Base-by-base conservation (phyloP, 2,113 vertebrate genomes). In the Dryoscopus gambensis region DNA sequence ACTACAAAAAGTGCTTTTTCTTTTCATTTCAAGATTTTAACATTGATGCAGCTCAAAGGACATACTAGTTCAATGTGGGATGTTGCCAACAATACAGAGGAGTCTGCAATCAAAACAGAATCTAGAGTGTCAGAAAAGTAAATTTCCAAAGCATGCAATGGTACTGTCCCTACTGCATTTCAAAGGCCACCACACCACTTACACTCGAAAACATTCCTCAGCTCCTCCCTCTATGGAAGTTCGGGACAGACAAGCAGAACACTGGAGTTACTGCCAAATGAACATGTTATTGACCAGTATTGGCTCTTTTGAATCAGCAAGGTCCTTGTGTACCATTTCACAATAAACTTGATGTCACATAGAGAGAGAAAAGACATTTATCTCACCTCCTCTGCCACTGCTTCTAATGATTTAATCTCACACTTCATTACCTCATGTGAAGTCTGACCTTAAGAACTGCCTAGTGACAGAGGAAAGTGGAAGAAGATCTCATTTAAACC, bases 361-460 rank as follows among this genome's bases (percentile, higher is more conserved):
- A 46, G 70, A 92, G 90, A 96, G 20, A 79, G 27, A 82, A 62
- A 6, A 78, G 46, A 17, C 69, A 47, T 83, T 91, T 31, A 55
- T 91, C 60, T 73, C 24, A 37, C 30, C 76, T 47, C 42, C 56
- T 83, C 75, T 85, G 37, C 25, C 37, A 42, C 65, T 83, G 57
- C 71, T 78, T 56, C 67, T 73, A 89, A 86, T 74, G 74, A 95
- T 75, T 94, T 86, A 15, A 90, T 76, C 89, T 95, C n/a, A 17
- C 75, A 84, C 73, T 57, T 53, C 49, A 75, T 88, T 78, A 85
- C 39, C 52, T 89, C 37, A 91, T 53, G 20, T 23, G 21, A 95
- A 93, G 84, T 33, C 52, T 76, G 69, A 93, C 50, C 59, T 85
- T 69, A 89, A 75, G 19, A 87, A 76, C 15, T 69, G 63, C 56